phyloP scores from a whole-genome alignment of 2,113 vertebrate genomes.

The Cephalopterus ornatus region DNA sequence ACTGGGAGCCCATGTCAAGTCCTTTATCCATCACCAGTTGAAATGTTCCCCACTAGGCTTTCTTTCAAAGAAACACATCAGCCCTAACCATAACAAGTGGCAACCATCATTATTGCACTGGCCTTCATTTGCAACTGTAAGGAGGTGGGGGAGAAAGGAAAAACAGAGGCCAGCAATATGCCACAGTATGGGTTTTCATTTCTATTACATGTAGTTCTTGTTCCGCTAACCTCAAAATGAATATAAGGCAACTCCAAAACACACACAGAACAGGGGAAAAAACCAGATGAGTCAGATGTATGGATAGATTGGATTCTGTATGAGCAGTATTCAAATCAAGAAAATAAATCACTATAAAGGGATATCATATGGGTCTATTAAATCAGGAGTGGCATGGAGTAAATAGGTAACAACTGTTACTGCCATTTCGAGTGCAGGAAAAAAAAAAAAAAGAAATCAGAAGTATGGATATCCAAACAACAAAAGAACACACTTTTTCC shows the following conservation, averaged over 20 bases:
- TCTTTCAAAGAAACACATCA: not conserved
- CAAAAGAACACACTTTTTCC: not conserved
- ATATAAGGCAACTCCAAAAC: not conserved
- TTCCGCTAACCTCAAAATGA: not conserved
- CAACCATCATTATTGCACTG: not conserved
- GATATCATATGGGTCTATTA: not conserved
- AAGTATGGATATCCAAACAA: not conserved
- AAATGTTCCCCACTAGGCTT: not conserved
- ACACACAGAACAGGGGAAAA: not conserved
- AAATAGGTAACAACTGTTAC: not conserved
- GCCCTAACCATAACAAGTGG: not conserved
- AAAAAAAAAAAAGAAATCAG: not conserved
- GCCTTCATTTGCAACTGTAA: not conserved
- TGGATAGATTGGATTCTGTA: not conserved
- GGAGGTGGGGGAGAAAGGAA: not conserved
- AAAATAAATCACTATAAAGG: not conserved
- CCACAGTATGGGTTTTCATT: not conserved
- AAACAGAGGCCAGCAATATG: not conserved
- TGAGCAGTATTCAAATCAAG: not conserved
- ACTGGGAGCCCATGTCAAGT: not conserved
- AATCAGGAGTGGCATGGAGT: not conserved
- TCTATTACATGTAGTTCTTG: not conserved
- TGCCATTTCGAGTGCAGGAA: not conserved
- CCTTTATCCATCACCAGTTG: not conserved
- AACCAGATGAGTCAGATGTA: not conserved